phyloP scores from a whole-genome alignment of 53 echinoderm and acorn worm genomes.

The Apostichopus leukothele region DNA sequence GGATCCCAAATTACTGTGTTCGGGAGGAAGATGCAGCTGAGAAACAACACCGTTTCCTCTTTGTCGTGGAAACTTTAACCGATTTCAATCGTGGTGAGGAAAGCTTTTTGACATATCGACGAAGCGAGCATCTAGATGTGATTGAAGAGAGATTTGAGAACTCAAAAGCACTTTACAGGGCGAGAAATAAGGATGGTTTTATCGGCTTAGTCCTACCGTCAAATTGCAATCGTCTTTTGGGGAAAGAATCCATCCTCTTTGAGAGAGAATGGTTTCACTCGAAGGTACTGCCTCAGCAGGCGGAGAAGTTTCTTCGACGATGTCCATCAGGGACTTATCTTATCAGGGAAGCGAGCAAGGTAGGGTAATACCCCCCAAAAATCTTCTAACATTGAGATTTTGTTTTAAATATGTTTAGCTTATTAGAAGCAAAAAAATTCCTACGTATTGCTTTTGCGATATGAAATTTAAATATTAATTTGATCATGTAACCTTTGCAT shows the following conservation, averaged over 20 bases:
- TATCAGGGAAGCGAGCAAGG: conserved; percentile 33
- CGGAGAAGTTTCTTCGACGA: not conserved
- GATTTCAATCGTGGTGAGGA: not conserved
- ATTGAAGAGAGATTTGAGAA: not conserved
- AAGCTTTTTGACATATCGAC: not conserved
- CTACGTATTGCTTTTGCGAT: too few relatives aligned
- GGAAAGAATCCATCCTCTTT: not conserved
- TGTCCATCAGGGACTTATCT: not conserved
- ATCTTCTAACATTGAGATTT: too few relatives aligned
- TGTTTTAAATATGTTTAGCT: too few relatives aligned
- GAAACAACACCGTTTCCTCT: not conserved
- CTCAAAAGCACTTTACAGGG: not conserved
- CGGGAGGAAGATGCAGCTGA: not conserved
- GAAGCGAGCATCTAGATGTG: conserved; percentile 11
- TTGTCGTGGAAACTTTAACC: not conserved
- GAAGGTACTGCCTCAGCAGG: not conserved
- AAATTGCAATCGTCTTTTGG: not conserved
- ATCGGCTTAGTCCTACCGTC: not conserved
- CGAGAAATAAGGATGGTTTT: conserved; percentile 1
- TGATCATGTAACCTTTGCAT: too few relatives aligned
- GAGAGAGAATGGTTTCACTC: conserved; percentile 34
- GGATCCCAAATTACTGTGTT: conserved; percentile 25
- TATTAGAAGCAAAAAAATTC: too few relatives aligned
- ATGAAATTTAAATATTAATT: too few relatives aligned
- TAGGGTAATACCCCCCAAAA: too few relatives aligned